Conservation (phyloP, 2,797 vertebrate genomes). For the Sebastes umbrosus region DNA sequence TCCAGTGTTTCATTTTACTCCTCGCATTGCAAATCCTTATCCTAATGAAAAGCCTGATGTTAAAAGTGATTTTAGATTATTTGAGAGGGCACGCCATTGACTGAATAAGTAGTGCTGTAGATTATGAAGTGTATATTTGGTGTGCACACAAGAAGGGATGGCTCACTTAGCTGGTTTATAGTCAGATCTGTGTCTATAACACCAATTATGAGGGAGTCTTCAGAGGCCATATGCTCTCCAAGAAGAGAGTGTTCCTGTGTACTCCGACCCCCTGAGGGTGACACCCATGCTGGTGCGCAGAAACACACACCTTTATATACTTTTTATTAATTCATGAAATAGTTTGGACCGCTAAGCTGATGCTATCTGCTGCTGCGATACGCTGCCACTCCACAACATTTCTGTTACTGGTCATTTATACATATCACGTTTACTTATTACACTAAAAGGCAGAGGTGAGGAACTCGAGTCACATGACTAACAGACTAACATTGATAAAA, state of each 20-base stretch:
- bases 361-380: neutral
- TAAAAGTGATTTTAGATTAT: neutral
- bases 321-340: neutral
- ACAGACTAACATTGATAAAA: too few relatives aligned
- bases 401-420: neutral
- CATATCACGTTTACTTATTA: neutral
- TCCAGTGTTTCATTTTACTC: neutral
- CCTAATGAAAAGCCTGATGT: neutral
- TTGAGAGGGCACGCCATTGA: neutral
- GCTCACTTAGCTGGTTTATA: neutral
- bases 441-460: too few relatives aligned
- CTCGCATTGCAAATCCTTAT: neutral
- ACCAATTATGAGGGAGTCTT: neutral
- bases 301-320: neutral
- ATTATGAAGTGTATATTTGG: neutral
- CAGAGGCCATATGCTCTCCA: neutral
- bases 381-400: neutral
- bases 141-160: neutral
- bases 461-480: too few relatives aligned
- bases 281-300: too few relatives aligned
- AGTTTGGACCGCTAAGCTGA: neutral
- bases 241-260: neutral
- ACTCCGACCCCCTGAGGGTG: neutral
- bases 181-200: neutral
- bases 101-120: neutral